Base-by-base conservation (phyloP, 1,140 invertebrate genomes). In the Alviniconcha marisindica region DNA sequence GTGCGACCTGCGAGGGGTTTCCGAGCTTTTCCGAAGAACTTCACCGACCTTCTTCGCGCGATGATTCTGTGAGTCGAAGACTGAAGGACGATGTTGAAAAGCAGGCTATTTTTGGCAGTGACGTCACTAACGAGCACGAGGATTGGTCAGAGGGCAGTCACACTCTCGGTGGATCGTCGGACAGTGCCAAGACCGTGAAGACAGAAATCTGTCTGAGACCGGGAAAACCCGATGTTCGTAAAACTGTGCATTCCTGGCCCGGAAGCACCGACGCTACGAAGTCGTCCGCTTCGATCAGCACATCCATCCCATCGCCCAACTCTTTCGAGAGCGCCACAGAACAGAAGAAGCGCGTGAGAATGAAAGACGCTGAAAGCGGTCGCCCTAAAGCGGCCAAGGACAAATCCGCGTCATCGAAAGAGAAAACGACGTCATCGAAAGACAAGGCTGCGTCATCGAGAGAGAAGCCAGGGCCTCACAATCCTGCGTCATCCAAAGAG, bases 281-380 rank as follows among this genome's bases (percentile, higher is more conserved):
- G 63, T 28, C 56, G 3, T 60, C n/a, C 4, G 10, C 56, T n/a
- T 60, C 56, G 7, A n/a, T 12, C 56, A 60, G 4, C n/a, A 60
- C 10, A 5, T 66, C 63, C 31, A 14, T 33, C 31, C 28, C 63
- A n/a, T 24, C 63, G 12, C 2, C 36, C 15, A 40, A 38, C 38
- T 10, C 69, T 36, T 3, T 28, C 5, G 69, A 71, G 14, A 71
- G 40, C 24, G 18, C 69, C 1, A 18, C 31, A 3, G 36, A 14
- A 5, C 33, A 71, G 33, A 71, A 71, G 36, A 71, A 71, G 69
- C 33, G 69, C 7, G 69, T 71, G 69, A 71, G 69, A 21, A 71
- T 71, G 69, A 71, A 71, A 71, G 69, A 71, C 24, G 36, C 24
- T 5, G 15, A 71, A 18, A 36, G 40, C 36, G 7, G 10, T 40